These are phyloP conservation scores for Antheraea mylitta DNA, from an alignment of 1,140 invertebrate species.

Conservation along the genomic window DNA sequence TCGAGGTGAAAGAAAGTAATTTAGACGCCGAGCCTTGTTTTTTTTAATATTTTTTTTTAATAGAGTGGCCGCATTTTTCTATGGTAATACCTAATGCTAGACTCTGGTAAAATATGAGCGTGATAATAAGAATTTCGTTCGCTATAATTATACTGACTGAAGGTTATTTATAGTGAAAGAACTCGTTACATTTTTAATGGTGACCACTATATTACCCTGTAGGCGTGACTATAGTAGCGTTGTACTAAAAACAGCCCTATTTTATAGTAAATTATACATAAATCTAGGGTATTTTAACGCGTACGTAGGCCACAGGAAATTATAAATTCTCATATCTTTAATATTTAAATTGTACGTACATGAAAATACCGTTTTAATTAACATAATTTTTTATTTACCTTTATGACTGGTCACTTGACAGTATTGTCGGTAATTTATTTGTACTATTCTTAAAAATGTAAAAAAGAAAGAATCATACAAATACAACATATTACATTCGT, in stretches of 20 bases:
- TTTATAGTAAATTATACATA: slow-evolving; percentile 29
- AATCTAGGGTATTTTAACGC: slow-evolving; percentile 7
- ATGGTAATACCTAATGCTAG: slow-evolving; percentile 59
- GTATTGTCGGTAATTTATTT: background rate
- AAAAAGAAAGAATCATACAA: background rate
- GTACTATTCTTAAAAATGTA: too few relatives aligned
- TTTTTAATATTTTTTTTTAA: slow-evolving; percentile 25
- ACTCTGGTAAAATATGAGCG: slow-evolving; percentile 60
- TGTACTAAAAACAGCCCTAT: slow-evolving; percentile 29
- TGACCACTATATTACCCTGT: slow-evolving; percentile 66
- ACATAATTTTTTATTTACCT: background rate
- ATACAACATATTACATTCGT: background rate
- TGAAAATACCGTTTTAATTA: background rate
- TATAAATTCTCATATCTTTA: slow-evolving; percentile 1
- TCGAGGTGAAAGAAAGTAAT: slow-evolving; percentile 64
- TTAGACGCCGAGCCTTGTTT: slow-evolving; percentile 32
- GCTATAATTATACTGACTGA: slow-evolving; percentile 63
- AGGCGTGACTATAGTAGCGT: slow-evolving; percentile 41
- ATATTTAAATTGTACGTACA: background rate
- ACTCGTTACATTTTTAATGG: slow-evolving; percentile 61
- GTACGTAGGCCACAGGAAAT: background rate
- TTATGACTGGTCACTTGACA: background rate
- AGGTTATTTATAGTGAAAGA: slow-evolving; percentile 60
- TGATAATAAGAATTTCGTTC: slow-evolving; percentile 68
- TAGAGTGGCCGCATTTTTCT: slow-evolving; percentile 27